Conservation (phyloP, 2,888 invertebrate species). For the Caenorhabditis becei region DNA sequence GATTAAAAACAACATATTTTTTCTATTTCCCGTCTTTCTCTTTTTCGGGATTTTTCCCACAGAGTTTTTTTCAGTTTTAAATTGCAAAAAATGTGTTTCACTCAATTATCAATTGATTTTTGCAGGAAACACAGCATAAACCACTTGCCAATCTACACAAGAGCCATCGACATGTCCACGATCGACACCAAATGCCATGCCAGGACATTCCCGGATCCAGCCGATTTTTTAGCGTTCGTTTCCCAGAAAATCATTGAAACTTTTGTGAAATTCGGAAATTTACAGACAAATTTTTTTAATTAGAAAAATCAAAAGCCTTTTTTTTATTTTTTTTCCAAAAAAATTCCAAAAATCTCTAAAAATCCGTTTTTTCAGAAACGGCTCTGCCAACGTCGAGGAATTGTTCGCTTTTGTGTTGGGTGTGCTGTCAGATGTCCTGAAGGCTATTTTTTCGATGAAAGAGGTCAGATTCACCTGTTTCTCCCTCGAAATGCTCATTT, state of each 20-base stretch:
- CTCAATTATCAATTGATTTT: too few relatives aligned
- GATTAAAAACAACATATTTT: too few relatives aligned
- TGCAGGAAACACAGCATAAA: slow-evolving; percentile 4
- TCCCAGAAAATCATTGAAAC: too few relatives aligned
- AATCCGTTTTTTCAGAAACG: neutral
- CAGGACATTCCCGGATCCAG: slow-evolving; percentile 15
- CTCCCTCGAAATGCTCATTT: neutral
- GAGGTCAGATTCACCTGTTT: neutral
- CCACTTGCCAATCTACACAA: slow-evolving; percentile 28
- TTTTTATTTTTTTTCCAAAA: too few relatives aligned
- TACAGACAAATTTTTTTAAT: too few relatives aligned
- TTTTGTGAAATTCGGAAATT: too few relatives aligned
- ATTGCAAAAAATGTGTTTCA: too few relatives aligned
- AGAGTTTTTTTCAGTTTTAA: too few relatives aligned
- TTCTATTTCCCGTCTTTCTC: too few relatives aligned
- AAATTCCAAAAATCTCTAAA: too few relatives aligned
- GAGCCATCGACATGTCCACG: neutral
- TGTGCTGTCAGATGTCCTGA: neutral
- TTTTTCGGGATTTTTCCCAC: too few relatives aligned
- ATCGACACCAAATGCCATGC: neutral
- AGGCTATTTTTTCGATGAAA: neutral
- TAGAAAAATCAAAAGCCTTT: too few relatives aligned
- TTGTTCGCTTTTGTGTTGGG: neutral
- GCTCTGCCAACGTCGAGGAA: neutral
- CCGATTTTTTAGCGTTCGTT: slow-evolving; percentile 3